A percentile compares a stretch with the other conserved stretches of the same genome.
Evolutionary conservation across 2,797 vertebrate genomes (phyloP).

Genomic region (Lophius americanus): DNA sequence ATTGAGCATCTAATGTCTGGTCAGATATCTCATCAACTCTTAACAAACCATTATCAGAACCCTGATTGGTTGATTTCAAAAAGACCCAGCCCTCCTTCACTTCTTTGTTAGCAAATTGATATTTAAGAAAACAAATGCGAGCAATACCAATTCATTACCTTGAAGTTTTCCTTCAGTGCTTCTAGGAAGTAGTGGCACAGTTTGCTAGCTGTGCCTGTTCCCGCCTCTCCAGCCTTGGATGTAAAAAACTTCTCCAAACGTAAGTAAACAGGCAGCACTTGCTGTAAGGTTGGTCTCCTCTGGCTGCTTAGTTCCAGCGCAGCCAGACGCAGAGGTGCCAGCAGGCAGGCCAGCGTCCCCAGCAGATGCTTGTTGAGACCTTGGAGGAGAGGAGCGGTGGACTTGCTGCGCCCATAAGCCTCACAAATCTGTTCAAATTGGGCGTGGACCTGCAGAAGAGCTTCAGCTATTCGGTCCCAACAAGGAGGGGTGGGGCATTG

Average conservation of each 20-base stretch:
- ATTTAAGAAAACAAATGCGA: neutral
- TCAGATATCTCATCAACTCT: too few relatives aligned
- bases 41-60: neutral
- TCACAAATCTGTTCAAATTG: conserved; percentile 98
- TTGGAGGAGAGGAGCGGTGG: conserved; percentile 92
- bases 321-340: conserved; percentile 92
- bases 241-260: conserved; percentile 98
- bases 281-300: conserved; percentile 93
- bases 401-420: conserved; percentile 94
- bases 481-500: conserved; percentile 92
- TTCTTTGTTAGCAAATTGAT: too few relatives aligned
- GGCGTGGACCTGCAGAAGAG: conserved; percentile 93
- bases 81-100: neutral
- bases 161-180: conserved; percentile 98
- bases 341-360: conserved; percentile 91
- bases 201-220: conserved; percentile 89
- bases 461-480: conserved; percentile 94
- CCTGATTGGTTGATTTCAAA: neutral
- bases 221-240: conserved; percentile 94
- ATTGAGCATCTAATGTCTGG: neutral
- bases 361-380: conserved; percentile 97
- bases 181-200: conserved; percentile 98
- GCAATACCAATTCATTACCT: conserved; percentile 65
- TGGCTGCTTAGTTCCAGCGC: conserved; percentile 94
- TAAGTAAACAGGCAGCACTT: conserved; percentile 95